Base-by-base conservation (phyloP, 1,140 invertebrate species). In the Bacillus rossius region DNA sequence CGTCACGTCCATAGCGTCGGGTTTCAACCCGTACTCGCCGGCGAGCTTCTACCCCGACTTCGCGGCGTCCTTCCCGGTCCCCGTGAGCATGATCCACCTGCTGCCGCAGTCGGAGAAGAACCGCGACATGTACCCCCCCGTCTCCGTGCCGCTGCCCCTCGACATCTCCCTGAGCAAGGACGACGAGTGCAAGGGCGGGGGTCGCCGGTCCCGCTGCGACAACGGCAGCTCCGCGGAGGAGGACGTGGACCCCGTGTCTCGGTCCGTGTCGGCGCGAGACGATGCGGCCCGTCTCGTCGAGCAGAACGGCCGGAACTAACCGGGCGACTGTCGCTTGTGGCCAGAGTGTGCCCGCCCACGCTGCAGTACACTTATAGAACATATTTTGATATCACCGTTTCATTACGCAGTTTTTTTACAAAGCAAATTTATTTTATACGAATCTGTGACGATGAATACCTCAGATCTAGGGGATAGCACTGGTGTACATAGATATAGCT, bases 51-150 rank as follows among this genome's bases (percentile, higher is more conserved):
- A 90, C 69, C 88, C 89, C 0, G 89, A 92, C 65, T 91, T 91
- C 57, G 75, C 81, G 2, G 78, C 83, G 0, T 85, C 86, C 3
- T 92, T 91, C 66, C 89, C 89, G 0, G 84, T 92, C 64, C 88
- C 88, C 14, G 80, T 91, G 2, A 89, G 85, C 66, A 91, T 91
- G 88, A 79, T 91, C 29, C 89, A 91, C 67, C 74, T 91, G 34
- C 68, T 91, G 61, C 88, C 88, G 8, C 88, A 87, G 1, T 84
- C 79, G 57, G 88, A 90, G 61, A 87, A 87, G 63, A 83, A 84
- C 57, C 66, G 81, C 61, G 83, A 78, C 69, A 73, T 79, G 62
- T 81, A 78, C 64, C 71, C 62, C 22, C 74, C 75, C 64, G 29
- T 34, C 10, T 71, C 73, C 23, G 73, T 77, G 74, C 76, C 73